A percentile compares a stretch with the other conserved stretches of the same genome.
Conservation (phyloP, 1,140 invertebrate genomes). For the Periplaneta americana region DNA sequence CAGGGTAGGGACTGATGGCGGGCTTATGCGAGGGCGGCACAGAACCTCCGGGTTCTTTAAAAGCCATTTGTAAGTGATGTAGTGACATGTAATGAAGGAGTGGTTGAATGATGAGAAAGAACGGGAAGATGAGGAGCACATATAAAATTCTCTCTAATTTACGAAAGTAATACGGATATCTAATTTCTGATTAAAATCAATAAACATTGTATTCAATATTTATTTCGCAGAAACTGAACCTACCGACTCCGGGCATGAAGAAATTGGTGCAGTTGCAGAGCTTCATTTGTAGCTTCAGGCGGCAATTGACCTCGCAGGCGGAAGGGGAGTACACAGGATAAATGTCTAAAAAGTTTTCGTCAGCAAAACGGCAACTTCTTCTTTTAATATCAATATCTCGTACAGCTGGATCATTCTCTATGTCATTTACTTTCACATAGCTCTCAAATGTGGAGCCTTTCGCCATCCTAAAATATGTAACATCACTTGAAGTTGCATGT, state of each 20-base stretch:
- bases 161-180: too few relatives aligned
- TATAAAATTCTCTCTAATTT: too few relatives aligned
- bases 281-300: neutral
- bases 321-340: neutral
- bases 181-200: too few relatives aligned
- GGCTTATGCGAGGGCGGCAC: too few relatives aligned
- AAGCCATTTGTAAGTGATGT: too few relatives aligned
- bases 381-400: constrained; percentile 28
- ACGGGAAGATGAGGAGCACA: too few relatives aligned
- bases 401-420: constrained; percentile 34
- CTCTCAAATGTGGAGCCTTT: neutral
- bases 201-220: too few relatives aligned
- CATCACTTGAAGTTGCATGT: neutral
- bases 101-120: too few relatives aligned
- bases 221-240: too few relatives aligned
- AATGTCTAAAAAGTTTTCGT: neutral
- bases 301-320: neutral
- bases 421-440: constrained; percentile 32
- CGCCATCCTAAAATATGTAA: neutral
- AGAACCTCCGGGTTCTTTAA: too few relatives aligned
- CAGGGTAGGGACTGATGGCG: too few relatives aligned
- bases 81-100: too few relatives aligned
- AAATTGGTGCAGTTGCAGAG: constrained; percentile 8
- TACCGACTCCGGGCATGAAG: constrained; percentile 30
- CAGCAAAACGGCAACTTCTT: neutral